Percentiles rank a stretch among this genome's conserved stretches.
phyloP scores from a whole-genome alignment of 2,113 vertebrate genomes.

The Ifrita kowaldi region DNA sequence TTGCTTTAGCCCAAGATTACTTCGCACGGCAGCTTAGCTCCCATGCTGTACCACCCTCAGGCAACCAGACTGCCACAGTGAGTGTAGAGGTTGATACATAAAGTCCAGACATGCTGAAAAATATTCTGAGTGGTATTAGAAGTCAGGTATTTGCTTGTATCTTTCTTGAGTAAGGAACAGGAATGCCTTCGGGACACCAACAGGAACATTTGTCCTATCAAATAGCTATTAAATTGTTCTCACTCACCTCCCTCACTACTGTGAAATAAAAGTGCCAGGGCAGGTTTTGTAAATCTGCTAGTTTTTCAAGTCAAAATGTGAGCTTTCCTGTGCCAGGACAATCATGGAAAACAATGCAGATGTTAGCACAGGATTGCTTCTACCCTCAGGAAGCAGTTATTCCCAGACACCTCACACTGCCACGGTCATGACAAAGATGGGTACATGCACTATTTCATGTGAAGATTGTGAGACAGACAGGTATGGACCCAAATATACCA shows the following conservation, averaged over 20 bases:
- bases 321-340: background rate
- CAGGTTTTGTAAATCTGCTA: background rate
- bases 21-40: background rate
- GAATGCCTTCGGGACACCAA: background rate
- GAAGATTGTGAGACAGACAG: background rate
- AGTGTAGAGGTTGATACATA: background rate
- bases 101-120: background rate
- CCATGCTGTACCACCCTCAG: background rate
- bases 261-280: background rate
- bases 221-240: background rate
- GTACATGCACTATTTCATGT: rapidly evolving
- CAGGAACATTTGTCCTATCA: background rate
- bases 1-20: background rate
- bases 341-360: background rate
- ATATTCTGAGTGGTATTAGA: background rate
- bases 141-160: background rate
- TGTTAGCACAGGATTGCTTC: background rate
- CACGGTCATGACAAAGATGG: background rate
- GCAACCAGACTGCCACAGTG: background rate
- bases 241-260: background rate
- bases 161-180: background rate
- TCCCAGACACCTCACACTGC: background rate
- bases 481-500: background rate
- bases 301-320: background rate
- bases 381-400: background rate